Conservation (phyloP, 2,113 vertebrate species). For the Mustelus asterias region DNA sequence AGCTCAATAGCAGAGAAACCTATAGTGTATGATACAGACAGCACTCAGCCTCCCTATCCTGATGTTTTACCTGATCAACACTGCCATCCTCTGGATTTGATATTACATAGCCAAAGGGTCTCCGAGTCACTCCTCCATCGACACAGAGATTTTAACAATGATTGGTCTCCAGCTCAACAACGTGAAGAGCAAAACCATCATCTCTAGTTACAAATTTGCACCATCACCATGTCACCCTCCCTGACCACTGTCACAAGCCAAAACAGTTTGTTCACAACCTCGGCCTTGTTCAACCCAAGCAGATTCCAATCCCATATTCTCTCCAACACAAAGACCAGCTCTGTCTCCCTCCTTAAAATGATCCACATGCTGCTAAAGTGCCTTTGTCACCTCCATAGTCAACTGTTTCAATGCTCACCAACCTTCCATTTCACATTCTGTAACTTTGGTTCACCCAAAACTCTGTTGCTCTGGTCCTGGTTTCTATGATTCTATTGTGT, state of each 20-base stretch:
- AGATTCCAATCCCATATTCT: background rate
- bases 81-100: slow-evolving; percentile 16
- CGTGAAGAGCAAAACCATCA: background rate
- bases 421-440: background rate
- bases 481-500: background rate
- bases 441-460: background rate
- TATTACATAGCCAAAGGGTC: background rate
- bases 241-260: background rate
- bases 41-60: too few species aligned
- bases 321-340: background rate
- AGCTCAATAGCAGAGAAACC: background rate
- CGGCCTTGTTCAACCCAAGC: background rate
- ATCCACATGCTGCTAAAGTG: background rate
- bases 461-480: background rate
- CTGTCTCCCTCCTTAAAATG: background rate
- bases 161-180: background rate
- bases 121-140: background rate
- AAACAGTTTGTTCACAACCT: background rate
- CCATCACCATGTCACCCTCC: background rate
- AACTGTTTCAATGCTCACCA: background rate
- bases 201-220: background rate
- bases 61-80: background rate
- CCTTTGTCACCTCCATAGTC: background rate
- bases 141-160: background rate
- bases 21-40: background rate